Conservation (phyloP, 64 coral and sea anemone species). For the Orbicella faveolata region DNA sequence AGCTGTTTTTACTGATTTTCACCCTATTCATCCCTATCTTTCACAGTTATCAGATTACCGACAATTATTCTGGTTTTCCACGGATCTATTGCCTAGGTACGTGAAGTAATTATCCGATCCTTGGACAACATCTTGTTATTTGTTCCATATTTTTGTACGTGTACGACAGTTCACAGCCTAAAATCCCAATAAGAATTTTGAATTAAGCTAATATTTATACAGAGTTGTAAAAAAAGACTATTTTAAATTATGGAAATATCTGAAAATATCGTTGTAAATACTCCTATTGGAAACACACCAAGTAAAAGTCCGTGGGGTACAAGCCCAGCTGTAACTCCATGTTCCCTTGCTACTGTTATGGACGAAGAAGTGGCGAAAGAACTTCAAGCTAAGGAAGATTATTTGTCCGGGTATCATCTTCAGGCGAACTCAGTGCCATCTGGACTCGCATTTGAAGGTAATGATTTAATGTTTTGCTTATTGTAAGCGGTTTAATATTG, state of each 20-base stretch:
- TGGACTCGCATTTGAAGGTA: conserved; percentile 28
- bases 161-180: not conserved
- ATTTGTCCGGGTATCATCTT: conserved; percentile 9
- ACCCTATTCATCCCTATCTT: not conserved
- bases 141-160: not conserved
- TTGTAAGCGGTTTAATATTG: too few species aligned
- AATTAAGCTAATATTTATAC: not conserved
- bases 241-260: conserved; percentile 82
- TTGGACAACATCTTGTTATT: not conserved
- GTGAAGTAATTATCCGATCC: not conserved
- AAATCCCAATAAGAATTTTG: not conserved
- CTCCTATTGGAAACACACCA: not conserved
- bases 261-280: conserved; percentile 78
- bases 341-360: conserved; percentile 78
- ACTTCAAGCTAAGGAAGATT: conserved; percentile 79
- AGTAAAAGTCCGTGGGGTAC: conserved; percentile 82
- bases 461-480: not conserved
- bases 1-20: not conserved
- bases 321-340: conserved; percentile 26
- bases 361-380: conserved; percentile 95
- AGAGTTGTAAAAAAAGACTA: conserved; percentile 38
- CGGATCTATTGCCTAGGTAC: not conserved
- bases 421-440: not conserved
- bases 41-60: not conserved
- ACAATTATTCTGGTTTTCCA: not conserved